Conservation (phyloP, 2,888 invertebrate species). For the Cheilosia vernalis region DNA sequence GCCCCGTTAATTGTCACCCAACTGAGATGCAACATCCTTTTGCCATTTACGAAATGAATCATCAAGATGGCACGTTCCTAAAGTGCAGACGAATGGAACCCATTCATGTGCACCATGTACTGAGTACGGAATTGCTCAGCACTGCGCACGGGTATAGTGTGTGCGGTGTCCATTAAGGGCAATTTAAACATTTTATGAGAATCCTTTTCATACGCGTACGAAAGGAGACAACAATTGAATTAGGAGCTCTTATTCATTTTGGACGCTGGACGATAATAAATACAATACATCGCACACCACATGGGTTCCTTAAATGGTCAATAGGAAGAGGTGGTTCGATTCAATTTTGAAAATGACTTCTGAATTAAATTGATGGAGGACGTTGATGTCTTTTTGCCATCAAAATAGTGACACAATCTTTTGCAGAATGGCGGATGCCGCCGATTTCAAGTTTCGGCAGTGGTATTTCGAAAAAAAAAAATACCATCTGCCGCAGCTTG, state of each 20-base stretch:
- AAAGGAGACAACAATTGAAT: slow-evolving; percentile 44
- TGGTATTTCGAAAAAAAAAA: too few species aligned
- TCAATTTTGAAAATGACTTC: neutral
- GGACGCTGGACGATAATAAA: slow-evolving; percentile 2
- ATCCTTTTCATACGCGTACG: slow-evolving; percentile 67
- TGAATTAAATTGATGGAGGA: neutral
- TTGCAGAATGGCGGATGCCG: too few species aligned
- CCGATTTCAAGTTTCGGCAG: too few species aligned
- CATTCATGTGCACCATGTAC: slow-evolving; percentile 32
- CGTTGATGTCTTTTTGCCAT: neutral
- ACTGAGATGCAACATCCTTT: slow-evolving; percentile 51
- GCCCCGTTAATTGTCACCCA: slow-evolving; percentile 42
- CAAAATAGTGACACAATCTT: too few species aligned
- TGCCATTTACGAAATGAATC: slow-evolving; percentile 62
- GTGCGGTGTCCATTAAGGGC: slow-evolving; percentile 60
- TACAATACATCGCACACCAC: slow-evolving; percentile 30
- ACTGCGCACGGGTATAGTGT: slow-evolving; percentile 1
- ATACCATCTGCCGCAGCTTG: too few species aligned
- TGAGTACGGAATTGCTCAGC: slow-evolving; percentile 8
- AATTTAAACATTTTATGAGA: slow-evolving; percentile 69
- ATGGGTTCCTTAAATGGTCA: slow-evolving; percentile 37
- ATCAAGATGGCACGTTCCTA: slow-evolving; percentile 69
- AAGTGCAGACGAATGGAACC: slow-evolving; percentile 37
- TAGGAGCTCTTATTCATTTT: slow-evolving; percentile 5
- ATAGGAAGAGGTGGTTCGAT: neutral